Percentiles rank a stretch among this genome's conserved stretches.
Conservation (phyloP, 2,113 vertebrate genomes). For the Tachysurus vachellii region DNA sequence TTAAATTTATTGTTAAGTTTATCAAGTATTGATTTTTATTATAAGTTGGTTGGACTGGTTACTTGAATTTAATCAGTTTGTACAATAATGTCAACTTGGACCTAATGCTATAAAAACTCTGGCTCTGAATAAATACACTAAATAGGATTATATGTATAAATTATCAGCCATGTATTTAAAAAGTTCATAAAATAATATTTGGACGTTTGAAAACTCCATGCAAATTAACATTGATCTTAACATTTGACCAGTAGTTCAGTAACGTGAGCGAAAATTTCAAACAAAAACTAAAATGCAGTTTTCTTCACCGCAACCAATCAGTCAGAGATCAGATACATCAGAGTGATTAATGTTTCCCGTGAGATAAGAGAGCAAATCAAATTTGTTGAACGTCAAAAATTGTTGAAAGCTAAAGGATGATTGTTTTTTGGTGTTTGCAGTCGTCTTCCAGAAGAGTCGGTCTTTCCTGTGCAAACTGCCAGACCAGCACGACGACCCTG, state of each 20-base stretch:
- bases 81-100: background rate
- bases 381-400: background rate
- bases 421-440: constrained; percentile 62
- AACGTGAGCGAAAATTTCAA: background rate
- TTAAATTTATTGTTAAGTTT: background rate
- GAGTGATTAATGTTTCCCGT: background rate
- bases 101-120: background rate
- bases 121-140: background rate
- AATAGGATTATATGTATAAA: background rate
- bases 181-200: background rate
- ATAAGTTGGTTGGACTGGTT: no score
- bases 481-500: constrained; percentile 94
- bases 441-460: constrained; percentile 93
- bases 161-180: background rate
- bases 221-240: no score
- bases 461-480: constrained; percentile 95
- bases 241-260: background rate
- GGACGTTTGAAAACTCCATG: no score
- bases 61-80: no score
- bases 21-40: background rate
- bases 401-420: background rate
- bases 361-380: background rate
- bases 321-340: background rate
- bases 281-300: background rate
- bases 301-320: background rate